Base-by-base conservation (phyloP, 2,888 invertebrate species). In the Ametastegia equiseti region DNA sequence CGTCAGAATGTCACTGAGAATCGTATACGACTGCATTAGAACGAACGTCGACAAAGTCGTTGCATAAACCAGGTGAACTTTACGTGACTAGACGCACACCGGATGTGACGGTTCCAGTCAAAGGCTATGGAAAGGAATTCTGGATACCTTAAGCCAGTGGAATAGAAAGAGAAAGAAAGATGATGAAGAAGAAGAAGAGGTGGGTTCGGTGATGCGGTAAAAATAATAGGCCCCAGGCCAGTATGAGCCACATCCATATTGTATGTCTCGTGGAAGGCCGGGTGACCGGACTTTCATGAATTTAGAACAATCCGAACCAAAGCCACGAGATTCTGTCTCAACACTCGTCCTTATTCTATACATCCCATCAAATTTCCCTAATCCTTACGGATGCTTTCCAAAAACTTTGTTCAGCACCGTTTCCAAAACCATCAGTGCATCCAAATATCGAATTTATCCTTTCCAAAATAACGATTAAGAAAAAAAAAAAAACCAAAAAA, bases 221-320 rank as follows among this genome's bases (percentile, higher is more conserved):
- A 67, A 39, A 67, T 67, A 67, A 67, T 39, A 67, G 67, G 67
- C 67, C 67, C 67, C 19, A 15, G 67, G 39, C 39, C n/a, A n/a
- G n/a, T 67, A 67, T 60, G 13, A 60, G 67, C 39, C 67, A 67
- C 39, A 67, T 67, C 36, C 67, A 67, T 36, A 67, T 67, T 67
- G 67, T 39, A 39, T 67, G 39, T 67, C 67, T 60, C 36, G 36
- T 39, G 39, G n/a, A 67, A 67, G n/a, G 11, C 15, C 54, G 54
- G n/a, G 54, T 13, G 36, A 19, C 9, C 36, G 67, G 39, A 39
- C 67, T 67, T 67, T 39, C 67, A 67, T 67, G 67, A 67, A 67
- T 36, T 67, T 67, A 67, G 67, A 67, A 67, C 23, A 67, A 39
- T 27, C 11, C 67, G 60, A 30, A 60, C n/a, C n/a, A 30, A 15